phyloP scores from a whole-genome alignment of 2,888 invertebrate genomes.

The Andrena dorsata region DNA sequence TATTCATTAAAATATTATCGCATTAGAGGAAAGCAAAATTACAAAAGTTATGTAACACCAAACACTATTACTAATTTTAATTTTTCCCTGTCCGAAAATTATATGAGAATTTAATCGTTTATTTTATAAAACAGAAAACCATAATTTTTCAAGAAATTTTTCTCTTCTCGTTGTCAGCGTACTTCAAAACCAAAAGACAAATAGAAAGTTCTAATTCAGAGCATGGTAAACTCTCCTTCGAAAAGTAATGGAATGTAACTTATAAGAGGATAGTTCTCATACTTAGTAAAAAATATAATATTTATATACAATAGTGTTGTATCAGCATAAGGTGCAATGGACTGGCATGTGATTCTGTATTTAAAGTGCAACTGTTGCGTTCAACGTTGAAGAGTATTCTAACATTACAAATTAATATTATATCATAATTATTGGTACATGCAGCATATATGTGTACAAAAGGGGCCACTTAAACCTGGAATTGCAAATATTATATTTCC shows the following conservation, averaged over 20 bases:
- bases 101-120: slow-evolving; percentile 11
- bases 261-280: slow-evolving; percentile 61
- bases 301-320: slow-evolving; percentile 70
- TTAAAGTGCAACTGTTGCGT: slow-evolving; percentile 82
- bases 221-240: slow-evolving; percentile 30
- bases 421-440: slow-evolving; percentile 74
- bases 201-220: slow-evolving; percentile 23
- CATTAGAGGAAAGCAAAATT: slow-evolving; percentile 6
- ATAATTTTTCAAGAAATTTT: slow-evolving; percentile 10
- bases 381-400: slow-evolving; percentile 82
- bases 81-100: neutral
- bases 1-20: no score
- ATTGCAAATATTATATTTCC: neutral
- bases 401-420: slow-evolving; percentile 79
- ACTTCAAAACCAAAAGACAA: neutral
- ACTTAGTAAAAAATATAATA: slow-evolving; percentile 65
- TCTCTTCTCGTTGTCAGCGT: neutral
- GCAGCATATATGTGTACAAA: slow-evolving; percentile 54
- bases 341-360: slow-evolving; percentile 83
- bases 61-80: neutral
- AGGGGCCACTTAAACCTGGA: neutral
- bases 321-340: slow-evolving; percentile 76
- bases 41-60: neutral
- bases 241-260: slow-evolving; percentile 40
- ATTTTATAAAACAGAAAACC: slow-evolving; percentile 18